Base-by-base conservation (phyloP, 2,888 invertebrate species). In the Agrotis segetum region DNA sequence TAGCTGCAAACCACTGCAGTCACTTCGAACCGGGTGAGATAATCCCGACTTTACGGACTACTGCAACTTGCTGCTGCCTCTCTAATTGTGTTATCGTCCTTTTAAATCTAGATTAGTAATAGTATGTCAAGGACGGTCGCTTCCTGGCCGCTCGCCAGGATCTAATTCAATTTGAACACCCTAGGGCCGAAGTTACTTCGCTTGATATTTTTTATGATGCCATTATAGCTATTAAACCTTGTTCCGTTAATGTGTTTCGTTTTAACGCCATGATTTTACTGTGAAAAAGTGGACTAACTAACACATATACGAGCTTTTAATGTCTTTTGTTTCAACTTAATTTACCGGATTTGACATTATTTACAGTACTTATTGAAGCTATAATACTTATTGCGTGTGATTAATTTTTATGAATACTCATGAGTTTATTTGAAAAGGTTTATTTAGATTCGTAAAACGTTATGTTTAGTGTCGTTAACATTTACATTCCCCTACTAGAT, bases 81-180 rank as follows among this genome's bases (percentile, higher is more conserved):
- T 71, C n/a, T 63, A 63, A 81, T 72, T 77, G 66, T 77, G 79
- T 85, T 79, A 67, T 83, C 78, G 85, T 83, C 85, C 76, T 84
- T 83, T 84, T 85, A 84, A 85, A 85, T 88, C 84, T 85, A 84
- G 80, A 86, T 85, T 69, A 64, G 68, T 63, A 19, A 75, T 83
- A 77, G 72, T 75, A 60, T 89, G 89, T 88, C 88, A 90, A 87
- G 89, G 85, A 59, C 71, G 74, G 66, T 60, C 62, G 64, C 65
- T 71, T 77, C 82, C 87, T 94, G 94, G 94, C 92, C 16, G 24
- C 11, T 44, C 46, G 91, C 94, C 93, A 94, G 90, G 74, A 75
- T 87, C 87, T 89, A 90, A 93, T 94, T 93, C 91, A 93, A 92
- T 93, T 90, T 89, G 88, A 87, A 85, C 84, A 84, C 87, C 87